phyloP scores from a whole-genome alignment of 2,797 vertebrate species.

The Danio jaintianensis region DNA sequence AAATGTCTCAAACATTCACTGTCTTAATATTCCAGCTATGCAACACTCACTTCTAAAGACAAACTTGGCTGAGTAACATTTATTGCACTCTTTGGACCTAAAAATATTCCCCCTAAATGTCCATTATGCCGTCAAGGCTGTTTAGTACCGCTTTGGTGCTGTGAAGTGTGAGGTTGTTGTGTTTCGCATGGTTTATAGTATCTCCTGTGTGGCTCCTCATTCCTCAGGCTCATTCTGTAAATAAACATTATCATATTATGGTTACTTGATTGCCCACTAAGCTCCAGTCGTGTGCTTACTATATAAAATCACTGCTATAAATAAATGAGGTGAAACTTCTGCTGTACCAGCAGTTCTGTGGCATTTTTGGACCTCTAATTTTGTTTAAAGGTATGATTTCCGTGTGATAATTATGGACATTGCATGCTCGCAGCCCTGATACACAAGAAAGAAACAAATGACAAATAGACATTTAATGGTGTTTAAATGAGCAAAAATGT shows the following conservation, averaged over 20 bases:
- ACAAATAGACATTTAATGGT: neutral
- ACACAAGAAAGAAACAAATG: neutral
- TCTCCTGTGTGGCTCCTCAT: constrained; percentile 45
- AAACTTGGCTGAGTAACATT: constrained; percentile 4
- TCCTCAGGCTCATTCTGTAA: constrained; percentile 46
- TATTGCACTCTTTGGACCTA: constrained; percentile 6
- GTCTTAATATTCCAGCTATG: constrained; percentile 31
- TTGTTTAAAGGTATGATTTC: constrained; percentile 20
- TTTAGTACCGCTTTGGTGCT: neutral
- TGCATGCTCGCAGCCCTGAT: neutral
- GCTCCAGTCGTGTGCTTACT: constrained; percentile 41
- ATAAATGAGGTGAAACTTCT: constrained; percentile 43
- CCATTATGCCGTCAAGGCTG: constrained; percentile 4
- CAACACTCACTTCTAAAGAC: constrained; percentile 19
- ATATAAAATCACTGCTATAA: constrained; percentile 49
- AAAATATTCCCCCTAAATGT: constrained; percentile 16
- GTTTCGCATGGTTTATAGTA: constrained; percentile 42
- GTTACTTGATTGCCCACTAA: constrained; percentile 52
- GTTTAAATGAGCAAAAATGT: too few relatives aligned
- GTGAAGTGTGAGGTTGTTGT: constrained; percentile 6
- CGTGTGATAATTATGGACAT: constrained; percentile 23
- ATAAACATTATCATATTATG: constrained; percentile 52
- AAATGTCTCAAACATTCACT: constrained; percentile 25
- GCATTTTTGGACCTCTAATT: constrained; percentile 24
- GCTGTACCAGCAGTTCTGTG: constrained; percentile 19